Evolutionary conservation across 2,113 vertebrate species (phyloP).

Genomic region (Microcebus lehilahytsara): DNA sequence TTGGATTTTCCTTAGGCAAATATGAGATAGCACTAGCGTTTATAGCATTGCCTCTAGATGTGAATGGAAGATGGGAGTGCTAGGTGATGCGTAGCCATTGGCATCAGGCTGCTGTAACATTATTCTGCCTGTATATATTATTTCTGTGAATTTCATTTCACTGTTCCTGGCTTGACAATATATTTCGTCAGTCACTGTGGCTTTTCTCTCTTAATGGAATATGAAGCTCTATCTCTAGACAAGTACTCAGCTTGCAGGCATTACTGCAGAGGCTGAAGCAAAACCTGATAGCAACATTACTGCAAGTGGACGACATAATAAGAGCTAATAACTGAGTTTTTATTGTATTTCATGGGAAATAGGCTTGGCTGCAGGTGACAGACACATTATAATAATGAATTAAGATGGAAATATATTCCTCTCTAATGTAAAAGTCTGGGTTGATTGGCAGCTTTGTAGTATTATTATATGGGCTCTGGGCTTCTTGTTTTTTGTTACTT

Average conservation of each 20-base stretch:
- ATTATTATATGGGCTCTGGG: neutral
- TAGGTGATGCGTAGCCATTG: neutral
- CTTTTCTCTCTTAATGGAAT: slow-evolving; percentile 32
- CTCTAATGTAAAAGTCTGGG: neutral
- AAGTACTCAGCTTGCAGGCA: neutral
- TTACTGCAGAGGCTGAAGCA: neutral
- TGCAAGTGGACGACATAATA: neutral
- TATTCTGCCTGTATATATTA: neutral
- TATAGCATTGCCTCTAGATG: neutral
- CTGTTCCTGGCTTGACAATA: slow-evolving; percentile 13
- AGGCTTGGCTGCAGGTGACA: neutral
- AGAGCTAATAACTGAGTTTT: slow-evolving; percentile 13
- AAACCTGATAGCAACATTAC: neutral
- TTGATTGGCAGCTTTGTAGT: neutral
- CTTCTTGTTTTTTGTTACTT: neutral
- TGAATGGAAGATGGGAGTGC: neutral
- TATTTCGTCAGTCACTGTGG: neutral
- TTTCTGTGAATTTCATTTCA: neutral
- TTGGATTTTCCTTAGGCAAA: neutral
- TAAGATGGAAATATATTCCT: neutral
- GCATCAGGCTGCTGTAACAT: neutral
- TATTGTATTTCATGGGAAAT: neutral
- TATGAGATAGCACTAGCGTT: neutral
- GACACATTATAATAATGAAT: neutral
- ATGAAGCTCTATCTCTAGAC: neutral